Evolutionary conservation across 2,113 vertebrate genomes (phyloP).

Genomic region (Rhinolophus sinicus): DNA sequence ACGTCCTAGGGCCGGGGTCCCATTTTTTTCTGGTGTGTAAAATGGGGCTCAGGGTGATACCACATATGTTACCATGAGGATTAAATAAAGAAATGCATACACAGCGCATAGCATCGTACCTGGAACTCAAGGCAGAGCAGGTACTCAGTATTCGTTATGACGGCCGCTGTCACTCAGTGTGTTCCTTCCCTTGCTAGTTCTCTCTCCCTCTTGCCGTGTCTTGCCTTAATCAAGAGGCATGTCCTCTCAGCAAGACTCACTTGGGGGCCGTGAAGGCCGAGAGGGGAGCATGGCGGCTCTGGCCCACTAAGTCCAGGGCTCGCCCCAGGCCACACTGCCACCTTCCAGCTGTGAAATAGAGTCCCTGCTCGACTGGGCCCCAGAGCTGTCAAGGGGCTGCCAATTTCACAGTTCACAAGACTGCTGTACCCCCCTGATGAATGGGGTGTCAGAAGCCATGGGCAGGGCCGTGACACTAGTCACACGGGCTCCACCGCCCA

Average conservation of each 20-base stretch:
- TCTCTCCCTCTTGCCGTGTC: rapidly evolving
- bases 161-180: neutral
- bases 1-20: neutral
- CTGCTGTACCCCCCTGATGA: constrained; percentile 62
- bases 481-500: neutral
- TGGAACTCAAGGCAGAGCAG: rapidly evolving
- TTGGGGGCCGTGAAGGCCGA: neutral
- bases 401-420: constrained; percentile 77
- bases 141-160: neutral
- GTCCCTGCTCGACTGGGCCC: constrained; percentile 47
- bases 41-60: neutral
- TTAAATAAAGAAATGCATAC: neutral
- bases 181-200: neutral
- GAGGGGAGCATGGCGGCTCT: rapidly evolving
- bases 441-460: constrained; percentile 58
- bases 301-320: neutral
- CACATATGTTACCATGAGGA: too few relatives aligned
- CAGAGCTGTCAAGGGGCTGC: constrained; percentile 59
- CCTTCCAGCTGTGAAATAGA: constrained; percentile 73
- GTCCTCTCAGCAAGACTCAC: neutral
- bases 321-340: neutral
- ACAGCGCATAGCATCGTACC: rapidly evolving
- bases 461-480: constrained; percentile 33
- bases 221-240: constrained; percentile 48
- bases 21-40: neutral